A percentile compares a stretch with the other conserved stretches of the same genome.
phyloP scores from a whole-genome alignment of 1,140 invertebrate species.

The Drosophila ercepeae region DNA sequence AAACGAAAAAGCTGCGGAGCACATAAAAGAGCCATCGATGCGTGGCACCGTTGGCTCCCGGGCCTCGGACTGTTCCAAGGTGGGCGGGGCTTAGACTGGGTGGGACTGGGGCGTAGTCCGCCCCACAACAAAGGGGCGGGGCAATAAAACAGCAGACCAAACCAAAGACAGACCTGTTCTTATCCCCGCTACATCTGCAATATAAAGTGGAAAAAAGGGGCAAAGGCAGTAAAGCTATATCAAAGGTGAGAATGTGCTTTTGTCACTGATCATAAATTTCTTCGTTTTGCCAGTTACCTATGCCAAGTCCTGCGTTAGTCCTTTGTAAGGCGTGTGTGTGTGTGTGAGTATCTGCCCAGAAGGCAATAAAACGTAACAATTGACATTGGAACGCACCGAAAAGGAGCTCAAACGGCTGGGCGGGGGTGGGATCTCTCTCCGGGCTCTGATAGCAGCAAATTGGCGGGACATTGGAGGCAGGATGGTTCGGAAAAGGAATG shows the following conservation, averaged over 20 bases:
- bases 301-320: constrained; percentile 22
- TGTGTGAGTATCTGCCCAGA: constrained; percentile 21
- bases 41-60: constrained; percentile 45
- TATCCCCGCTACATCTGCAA: constrained; percentile 24
- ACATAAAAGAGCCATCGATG: constrained; percentile 75
- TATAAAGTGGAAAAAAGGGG: constrained; percentile 35
- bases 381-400: constrained; percentile 55
- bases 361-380: constrained; percentile 73
- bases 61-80: constrained; percentile 41
- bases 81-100: constrained; percentile 46
- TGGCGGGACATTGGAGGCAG: constrained; percentile 28
- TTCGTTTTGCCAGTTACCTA: constrained; percentile 45
- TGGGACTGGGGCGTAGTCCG: too few species aligned
- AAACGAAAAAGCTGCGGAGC: constrained; percentile 65
- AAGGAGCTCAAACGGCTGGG: constrained; percentile 8
- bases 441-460: constrained; percentile 61
- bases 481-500: background rate
- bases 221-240: constrained; percentile 66
- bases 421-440: background rate
- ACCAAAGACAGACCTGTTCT: constrained; percentile 35
- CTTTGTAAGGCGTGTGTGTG: background rate
- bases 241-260: constrained; percentile 80
- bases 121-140: constrained; percentile 65
- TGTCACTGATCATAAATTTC: constrained; percentile 81
- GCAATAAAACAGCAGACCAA: constrained; percentile 51